Conservation (phyloP, 2,113 vertebrate species). For the Psilopogon haemacephalus region DNA sequence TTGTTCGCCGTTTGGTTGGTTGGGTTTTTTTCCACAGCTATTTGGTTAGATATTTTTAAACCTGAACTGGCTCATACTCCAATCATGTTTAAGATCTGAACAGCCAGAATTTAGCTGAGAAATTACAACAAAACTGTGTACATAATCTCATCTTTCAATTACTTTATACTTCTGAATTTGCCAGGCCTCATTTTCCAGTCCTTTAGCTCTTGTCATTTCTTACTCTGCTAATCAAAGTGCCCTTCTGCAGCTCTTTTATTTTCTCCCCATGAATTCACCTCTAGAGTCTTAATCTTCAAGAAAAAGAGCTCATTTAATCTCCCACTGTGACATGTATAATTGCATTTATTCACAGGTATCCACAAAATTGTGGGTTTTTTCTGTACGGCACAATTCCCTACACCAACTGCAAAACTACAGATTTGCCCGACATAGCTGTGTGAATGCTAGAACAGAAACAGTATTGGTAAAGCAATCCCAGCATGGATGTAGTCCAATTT, state of each 20-base stretch:
- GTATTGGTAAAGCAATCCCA: neutral
- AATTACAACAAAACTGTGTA: neutral
- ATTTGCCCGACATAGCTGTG: neutral
- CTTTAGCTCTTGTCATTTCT: neutral
- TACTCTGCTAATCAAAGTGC: neutral
- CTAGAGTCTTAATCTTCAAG: constrained; percentile 27
- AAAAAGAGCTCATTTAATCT: constrained; percentile 12
- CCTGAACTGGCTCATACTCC: neutral
- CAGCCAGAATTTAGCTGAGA: neutral
- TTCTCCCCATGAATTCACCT: constrained; percentile 37
- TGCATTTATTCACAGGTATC: constrained; percentile 36
- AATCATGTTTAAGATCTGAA: neutral
- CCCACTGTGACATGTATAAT: constrained; percentile 21
- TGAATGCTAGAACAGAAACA: neutral
- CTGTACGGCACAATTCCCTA: neutral
- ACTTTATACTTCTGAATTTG: constrained; percentile 1
- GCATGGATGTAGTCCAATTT: neutral
- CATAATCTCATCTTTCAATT: constrained; percentile 30
- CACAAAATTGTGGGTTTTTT: neutral
- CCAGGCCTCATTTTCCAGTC: constrained; percentile 14
- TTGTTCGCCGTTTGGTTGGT: neutral
- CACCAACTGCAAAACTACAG: neutral
- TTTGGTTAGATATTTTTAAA: neutral
- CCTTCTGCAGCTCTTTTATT: neutral
- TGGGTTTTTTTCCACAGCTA: neutral